phyloP scores from a whole-genome alignment of 2,113 vertebrate genomes.

The Cinclus mexicanus region DNA sequence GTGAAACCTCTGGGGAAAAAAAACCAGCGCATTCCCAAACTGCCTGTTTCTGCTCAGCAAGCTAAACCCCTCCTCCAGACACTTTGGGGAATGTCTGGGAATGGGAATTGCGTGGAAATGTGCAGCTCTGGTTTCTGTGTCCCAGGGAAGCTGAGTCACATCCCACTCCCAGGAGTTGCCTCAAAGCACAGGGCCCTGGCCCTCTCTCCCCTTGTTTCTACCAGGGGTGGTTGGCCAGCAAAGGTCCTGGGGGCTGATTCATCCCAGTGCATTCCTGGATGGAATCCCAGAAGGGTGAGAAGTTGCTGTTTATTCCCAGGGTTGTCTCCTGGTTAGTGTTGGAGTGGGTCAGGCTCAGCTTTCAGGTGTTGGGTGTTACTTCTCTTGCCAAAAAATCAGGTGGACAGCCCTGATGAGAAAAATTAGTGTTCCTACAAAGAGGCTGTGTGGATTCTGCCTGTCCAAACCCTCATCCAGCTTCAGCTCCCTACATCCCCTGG shows the following conservation, averaged over 20 bases:
- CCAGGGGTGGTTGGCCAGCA: not conserved
- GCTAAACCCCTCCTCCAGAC: slow-evolving; percentile 30
- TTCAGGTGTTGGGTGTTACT: not conserved
- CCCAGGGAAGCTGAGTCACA: slow-evolving; percentile 46
- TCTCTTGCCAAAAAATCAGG: not conserved
- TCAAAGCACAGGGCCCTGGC: not conserved
- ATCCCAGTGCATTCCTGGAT: not conserved
- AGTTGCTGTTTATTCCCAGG: not conserved
- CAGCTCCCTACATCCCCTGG: not conserved
- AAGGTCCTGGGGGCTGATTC: not conserved
- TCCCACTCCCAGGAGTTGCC: slow-evolving; percentile 12
- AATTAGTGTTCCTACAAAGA: not conserved
- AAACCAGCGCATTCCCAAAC: not conserved
- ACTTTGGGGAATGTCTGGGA: not conserved
- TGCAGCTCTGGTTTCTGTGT: slow-evolving; percentile 36
- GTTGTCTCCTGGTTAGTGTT: not conserved
- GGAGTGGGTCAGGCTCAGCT: not conserved
- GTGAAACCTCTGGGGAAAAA: not conserved
- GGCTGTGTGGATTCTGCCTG: not conserved
- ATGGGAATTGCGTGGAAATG: slow-evolving; percentile 2
- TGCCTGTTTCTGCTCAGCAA: not conserved
- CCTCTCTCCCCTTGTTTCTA: fast-evolving
- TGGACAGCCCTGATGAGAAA: not conserved
- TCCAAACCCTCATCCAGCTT: not conserved
- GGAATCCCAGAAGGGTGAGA: not conserved